Evolutionary conservation across 92 coral and sea anemone genomes (phyloP).

Genomic region (Porites divaricata): DNA sequence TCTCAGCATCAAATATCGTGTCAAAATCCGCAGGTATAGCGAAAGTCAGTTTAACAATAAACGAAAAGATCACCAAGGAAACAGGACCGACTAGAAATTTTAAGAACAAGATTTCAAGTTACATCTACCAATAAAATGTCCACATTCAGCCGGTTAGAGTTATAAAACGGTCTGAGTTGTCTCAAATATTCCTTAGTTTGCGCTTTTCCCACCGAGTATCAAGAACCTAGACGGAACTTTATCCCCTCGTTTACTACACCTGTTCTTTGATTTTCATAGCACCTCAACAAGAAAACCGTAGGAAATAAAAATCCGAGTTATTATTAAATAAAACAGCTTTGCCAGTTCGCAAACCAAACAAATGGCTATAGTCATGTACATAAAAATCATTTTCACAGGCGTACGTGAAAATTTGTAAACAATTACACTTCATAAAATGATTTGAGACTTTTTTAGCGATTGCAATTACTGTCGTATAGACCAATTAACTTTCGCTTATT

Average conservation of each 20-base stretch:
- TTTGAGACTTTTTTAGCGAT: background rate
- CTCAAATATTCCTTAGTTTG: background rate
- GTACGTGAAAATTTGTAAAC: constrained; percentile 12
- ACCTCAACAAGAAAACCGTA: too few species aligned
- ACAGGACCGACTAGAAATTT: background rate
- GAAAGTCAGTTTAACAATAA: constrained; percentile 2
- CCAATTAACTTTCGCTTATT: constrained; percentile 24
- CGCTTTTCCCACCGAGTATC: too few species aligned
- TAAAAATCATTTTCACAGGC: constrained; percentile 18
- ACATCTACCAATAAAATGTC: too few species aligned
- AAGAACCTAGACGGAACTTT: too few species aligned
- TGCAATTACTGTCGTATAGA: background rate
- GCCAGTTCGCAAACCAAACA: background rate
- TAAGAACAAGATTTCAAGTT: too few species aligned
- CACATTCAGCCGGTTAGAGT: too few species aligned
- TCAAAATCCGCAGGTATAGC: background rate
- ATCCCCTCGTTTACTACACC: too few species aligned
- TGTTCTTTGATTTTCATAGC: too few species aligned
- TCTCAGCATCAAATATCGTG: constrained; percentile 25
- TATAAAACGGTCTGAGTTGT: background rate
- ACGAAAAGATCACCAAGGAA: background rate
- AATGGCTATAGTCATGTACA: background rate
- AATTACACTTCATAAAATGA: constrained; percentile 3
- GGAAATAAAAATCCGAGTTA: background rate
- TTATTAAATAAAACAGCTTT: background rate